phyloP scores from a whole-genome alignment of 2,888 invertebrate species.

The Tetragonula carbonaria region DNA sequence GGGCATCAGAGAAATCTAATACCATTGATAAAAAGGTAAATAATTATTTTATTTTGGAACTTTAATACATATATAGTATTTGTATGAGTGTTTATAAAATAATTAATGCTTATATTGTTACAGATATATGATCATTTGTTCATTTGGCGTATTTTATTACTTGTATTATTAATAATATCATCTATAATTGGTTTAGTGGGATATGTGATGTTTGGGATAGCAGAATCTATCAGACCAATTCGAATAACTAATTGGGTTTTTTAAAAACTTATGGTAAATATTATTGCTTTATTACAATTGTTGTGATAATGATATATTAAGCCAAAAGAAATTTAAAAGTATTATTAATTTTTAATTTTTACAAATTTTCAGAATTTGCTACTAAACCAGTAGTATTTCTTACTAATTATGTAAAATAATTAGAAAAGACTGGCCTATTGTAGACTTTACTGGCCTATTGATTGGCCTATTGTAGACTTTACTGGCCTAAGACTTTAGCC shows the following conservation, averaged over 20 bases:
- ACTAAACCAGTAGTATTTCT: neutral
- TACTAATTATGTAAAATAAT: slow-evolving; percentile 4
- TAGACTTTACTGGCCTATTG: too few relatives aligned
- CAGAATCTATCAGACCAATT: slow-evolving; percentile 84
- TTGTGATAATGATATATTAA: slow-evolving; percentile 22
- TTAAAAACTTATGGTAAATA: slow-evolving; percentile 65
- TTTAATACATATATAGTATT: slow-evolving; percentile 18
- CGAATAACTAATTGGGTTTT: slow-evolving; percentile 83
- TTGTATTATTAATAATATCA: slow-evolving; percentile 84
- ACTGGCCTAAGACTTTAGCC: neutral
- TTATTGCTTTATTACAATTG: slow-evolving; percentile 7
- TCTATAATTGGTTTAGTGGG: slow-evolving; percentile 84
- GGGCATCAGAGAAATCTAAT: slow-evolving; percentile 82
- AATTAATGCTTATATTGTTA: slow-evolving; percentile 73
- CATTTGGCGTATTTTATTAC: slow-evolving; percentile 85
- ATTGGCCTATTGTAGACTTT: neutral
- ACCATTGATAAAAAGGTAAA: slow-evolving; percentile 85
- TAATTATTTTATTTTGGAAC: slow-evolving; percentile 50
- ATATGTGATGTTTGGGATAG: slow-evolving; percentile 84
- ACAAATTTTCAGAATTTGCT: slow-evolving; percentile 30
- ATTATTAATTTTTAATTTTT: neutral
- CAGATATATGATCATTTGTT: slow-evolving; percentile 86
- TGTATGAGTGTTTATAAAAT: neutral
- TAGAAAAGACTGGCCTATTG: slow-evolving; percentile 9
- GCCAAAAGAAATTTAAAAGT: neutral